Evolutionary conservation across 1,140 invertebrate species (phyloP), one percentile per base, ranked within the genome.

Genomic region (Eriocheir sinensis): DNA sequence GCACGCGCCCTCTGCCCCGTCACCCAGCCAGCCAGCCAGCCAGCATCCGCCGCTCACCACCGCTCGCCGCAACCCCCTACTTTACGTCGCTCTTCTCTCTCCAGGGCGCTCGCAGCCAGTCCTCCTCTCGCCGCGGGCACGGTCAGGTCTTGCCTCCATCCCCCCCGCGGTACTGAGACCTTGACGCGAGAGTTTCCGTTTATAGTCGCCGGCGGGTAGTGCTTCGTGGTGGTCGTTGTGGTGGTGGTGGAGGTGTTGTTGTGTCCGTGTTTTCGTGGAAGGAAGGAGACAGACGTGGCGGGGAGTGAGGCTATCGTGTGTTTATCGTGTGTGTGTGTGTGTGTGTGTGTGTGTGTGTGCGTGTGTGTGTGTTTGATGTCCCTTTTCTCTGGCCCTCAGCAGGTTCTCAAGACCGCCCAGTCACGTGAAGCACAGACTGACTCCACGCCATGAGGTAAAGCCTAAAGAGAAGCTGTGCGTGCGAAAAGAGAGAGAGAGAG

Each of bases 71-170:
- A 9, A n/a, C 60, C 60, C 60, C 53, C 60, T n/a, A n/a, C n/a
- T n/a, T 72, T 21, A 21, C 60, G 27, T 72, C 60, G 60, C 60
- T 72, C 60, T n/a, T n/a, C 60, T 72, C 60, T 72, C 60, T n/a
- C 60, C 60, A n/a, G 8, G 60, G 60, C 21, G 60, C 60, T n/a
- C 12, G 60, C 60, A 4, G 60, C 60, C 60, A 72, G 60, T 72
- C 60, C 60, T 72, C 60, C 60, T n/a, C n/a, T 72, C n/a, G 60
- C 60, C 60, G 60, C 21, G 60, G 60, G 60, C 60, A 72, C 60
- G 60, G n/a, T 6, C 60, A 72, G 21, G 60, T 21, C 60, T 72
- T n/a, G n/a, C n/a, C n/a, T 72, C 60, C 60, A 72, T 72, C 17
- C 27, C 27, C 27, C 60, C 60, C 60, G 60, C 27, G 60, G n/a